Base-by-base conservation (phyloP, 2,113 vertebrate genomes). In the Trematocara variabile region DNA sequence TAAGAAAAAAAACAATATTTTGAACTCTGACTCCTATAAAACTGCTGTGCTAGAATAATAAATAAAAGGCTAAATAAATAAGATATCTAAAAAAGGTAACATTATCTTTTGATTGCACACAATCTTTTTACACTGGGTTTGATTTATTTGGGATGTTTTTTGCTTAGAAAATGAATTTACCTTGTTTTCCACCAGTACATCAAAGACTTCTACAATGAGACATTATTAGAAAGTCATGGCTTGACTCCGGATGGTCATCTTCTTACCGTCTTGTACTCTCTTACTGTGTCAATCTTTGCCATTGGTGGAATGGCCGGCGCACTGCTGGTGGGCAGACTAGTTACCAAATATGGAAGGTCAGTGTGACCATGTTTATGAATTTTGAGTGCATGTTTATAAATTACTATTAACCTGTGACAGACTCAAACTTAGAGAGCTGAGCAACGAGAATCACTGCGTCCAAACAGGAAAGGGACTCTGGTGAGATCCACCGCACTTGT, bases 201-300 rank as follows among this genome's bases (percentile, higher is more conserved):
- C 79, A 98, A 98, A 93, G 89, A 92, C 81, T 98, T 98, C 95
- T 98, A 97, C 95, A 98, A 98, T 0, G 30, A 94, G 86, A 97
- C 97, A 0, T 93, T 96, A 87, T 28, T 91, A 58, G 93, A 79
- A 63, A 90, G 92, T 1, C 96, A 95, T 0, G 94, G 95, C 5
- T 94, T 88, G 0, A 85, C 85, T 48, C 89, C 96, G 52, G 86
- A 86, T 9, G 88, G 94, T 0, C 78, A 93, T 5, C 37, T 79
- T 37, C 93, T 98, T 68, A 98, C 96, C 1, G 37, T 98, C 68
- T 60, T 98, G 54, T 98, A 98, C 56, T 97, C 98, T 5, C 83
- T 98, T 85, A 98, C 98, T 0, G 97, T 98, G 91, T 98, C 98
- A 2, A 86, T 97, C 88, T 98, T 98, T 10, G 97, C 97, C 11